A percentile compares a stretch with the other conserved stretches of the same genome.
phyloP scores from a whole-genome alignment of 2,888 invertebrate species.

The Prenolepis imparis region DNA sequence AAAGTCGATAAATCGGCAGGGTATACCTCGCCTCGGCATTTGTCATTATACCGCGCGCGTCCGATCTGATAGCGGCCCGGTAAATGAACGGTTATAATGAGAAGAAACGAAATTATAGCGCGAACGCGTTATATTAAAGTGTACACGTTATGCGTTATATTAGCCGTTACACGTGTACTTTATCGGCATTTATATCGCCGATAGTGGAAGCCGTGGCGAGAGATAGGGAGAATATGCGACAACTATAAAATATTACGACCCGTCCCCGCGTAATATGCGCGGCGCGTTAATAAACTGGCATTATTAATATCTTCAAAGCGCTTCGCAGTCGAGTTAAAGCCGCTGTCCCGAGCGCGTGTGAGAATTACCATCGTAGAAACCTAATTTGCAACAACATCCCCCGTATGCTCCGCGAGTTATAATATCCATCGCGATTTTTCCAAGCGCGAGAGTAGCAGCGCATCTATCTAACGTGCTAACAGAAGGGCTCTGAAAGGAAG shows the following conservation, averaged over 20 bases:
- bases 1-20: conserved; percentile 43
- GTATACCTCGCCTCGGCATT: conserved; percentile 31
- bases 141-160: conserved; percentile 14
- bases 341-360: conserved; percentile 25
- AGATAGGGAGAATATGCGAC: conserved; percentile 4
- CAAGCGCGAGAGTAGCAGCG: neutral
- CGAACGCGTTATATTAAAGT: conserved; percentile 28
- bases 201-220: conserved; percentile 28
- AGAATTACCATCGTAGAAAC: conserved; percentile 52
- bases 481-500: conserved; percentile 39
- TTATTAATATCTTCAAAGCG: conserved; percentile 51
- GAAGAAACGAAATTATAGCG: conserved; percentile 43
- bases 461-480: conserved; percentile 38
- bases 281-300: conserved; percentile 47
- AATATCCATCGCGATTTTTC: conserved; percentile 45
- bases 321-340: conserved; percentile 34
- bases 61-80: conserved; percentile 26
- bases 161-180: conserved; percentile 15
- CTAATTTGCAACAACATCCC: conserved; percentile 55
- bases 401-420: conserved; percentile 10
- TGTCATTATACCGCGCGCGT: conserved; percentile 30
- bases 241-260: conserved; percentile 51
- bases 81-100: conserved; percentile 35
- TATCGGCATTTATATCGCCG: conserved; percentile 41
- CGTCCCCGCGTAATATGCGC: conserved; percentile 35